phyloP scores from a whole-genome alignment of 2,113 vertebrate genomes.

The Phaethornis superciliosus region DNA sequence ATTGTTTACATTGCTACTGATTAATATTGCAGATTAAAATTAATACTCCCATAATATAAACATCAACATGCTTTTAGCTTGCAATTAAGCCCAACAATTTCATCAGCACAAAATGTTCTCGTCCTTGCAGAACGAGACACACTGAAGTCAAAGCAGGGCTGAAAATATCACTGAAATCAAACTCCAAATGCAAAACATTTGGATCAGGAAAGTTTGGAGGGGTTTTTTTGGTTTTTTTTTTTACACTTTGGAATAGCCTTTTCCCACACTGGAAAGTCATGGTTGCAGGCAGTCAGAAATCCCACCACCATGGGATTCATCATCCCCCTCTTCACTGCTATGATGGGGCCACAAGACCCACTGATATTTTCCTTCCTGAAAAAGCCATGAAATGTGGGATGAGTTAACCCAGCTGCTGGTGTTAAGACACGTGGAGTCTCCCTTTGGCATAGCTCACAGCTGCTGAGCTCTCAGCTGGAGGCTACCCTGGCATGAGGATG shows the following conservation, averaged over 20 bases:
- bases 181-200: not conserved
- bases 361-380: not conserved
- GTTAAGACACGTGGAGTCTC: not conserved
- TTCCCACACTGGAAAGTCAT: not conserved
- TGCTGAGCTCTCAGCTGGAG: not conserved
- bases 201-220: not conserved
- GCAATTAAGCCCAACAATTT: conserved; percentile 36
- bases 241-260: not conserved
- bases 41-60: conserved; percentile 57
- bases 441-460: rapidly evolving
- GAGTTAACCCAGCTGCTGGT: not conserved
- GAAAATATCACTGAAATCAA: conserved; percentile 22
- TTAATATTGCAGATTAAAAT: conserved; percentile 64
- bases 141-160: conserved; percentile 5
- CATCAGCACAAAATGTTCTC: conserved; percentile 46
- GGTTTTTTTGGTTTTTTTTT: not conserved
- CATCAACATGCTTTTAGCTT: conserved; percentile 53
- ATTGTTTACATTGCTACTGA: conserved; percentile 53
- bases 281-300: not conserved
- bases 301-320: rapidly evolving
- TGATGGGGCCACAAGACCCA: rapidly evolving
- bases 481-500: rapidly evolving
- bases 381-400: not conserved
- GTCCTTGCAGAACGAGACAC: not conserved
- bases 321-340: rapidly evolving